Evolutionary conservation across 1,140 invertebrate species (phyloP).

Genomic region (Capitella teleta): DNA sequence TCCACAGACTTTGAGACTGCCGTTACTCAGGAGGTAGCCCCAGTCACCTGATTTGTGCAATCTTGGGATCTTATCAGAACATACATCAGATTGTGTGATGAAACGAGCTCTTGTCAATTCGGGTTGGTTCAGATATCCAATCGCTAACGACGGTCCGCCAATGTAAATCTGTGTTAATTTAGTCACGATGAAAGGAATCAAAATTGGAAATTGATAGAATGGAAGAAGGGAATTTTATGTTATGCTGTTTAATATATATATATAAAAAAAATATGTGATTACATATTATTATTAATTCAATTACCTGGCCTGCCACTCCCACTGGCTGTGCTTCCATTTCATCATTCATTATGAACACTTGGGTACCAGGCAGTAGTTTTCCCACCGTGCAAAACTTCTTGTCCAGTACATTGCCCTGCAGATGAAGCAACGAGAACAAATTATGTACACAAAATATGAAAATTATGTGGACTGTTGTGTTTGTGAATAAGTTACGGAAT

Average conservation of each 20-base stretch:
- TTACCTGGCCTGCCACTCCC: slow-evolving; percentile 47
- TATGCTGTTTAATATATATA: too few species aligned
- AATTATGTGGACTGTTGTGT: too few species aligned
- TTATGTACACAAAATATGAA: too few species aligned
- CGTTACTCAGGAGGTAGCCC: slow-evolving; percentile 45
- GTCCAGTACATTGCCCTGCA: slow-evolving; percentile 24
- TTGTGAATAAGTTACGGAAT: too few species aligned
- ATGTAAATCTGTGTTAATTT: slow-evolving; percentile 41
- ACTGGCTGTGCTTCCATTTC: slow-evolving; percentile 39
- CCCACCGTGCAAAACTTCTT: slow-evolving; percentile 45
- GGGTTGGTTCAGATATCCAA: slow-evolving; percentile 46
- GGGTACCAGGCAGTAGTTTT: slow-evolving; percentile 38
- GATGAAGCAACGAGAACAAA: too few species aligned
- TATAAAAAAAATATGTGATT: too few species aligned
- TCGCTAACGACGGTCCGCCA: slow-evolving; percentile 44
- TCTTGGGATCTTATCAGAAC: slow-evolving; percentile 17
- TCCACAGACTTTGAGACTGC: slow-evolving; percentile 46
- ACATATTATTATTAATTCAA: too few species aligned
- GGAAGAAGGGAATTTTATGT: too few species aligned
- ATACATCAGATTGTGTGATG: slow-evolving; percentile 22
- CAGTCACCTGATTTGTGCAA: slow-evolving; percentile 46
- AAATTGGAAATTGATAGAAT: slow-evolving; percentile 23
- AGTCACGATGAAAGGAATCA: too few species aligned
- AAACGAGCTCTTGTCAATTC: slow-evolving; percentile 43
- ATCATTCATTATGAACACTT: slow-evolving; percentile 43